Evolutionary conservation across 2,888 invertebrate genomes (phyloP), one percentile per base, ranked within the genome.

Genomic region (Tetragnatha montana): DNA sequence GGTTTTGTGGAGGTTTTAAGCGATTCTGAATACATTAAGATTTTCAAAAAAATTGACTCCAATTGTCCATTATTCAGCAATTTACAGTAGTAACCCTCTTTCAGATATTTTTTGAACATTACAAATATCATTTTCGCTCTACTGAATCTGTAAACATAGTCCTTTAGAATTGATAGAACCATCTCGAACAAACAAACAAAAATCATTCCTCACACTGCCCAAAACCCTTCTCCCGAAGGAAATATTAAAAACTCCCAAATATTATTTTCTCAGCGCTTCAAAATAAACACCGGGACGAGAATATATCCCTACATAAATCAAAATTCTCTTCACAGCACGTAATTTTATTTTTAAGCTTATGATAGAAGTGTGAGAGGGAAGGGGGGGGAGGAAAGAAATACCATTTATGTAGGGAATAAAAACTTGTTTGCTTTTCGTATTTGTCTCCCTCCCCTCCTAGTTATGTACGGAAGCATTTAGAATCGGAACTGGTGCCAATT

Each of bases 381-480:
- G 12, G 60, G 60, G 60, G 12, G 60, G 8, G 17, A 22, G 35
- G 60, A 22, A 60, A 21, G 78, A 1, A 3, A 12, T 21, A 4
- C 14, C 60, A 78, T 78, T 78, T 78, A 22, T 82, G 22, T 49
- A 78, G 50, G 22, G 21, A 84, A 78, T 70, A 76, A 50, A 84
- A 84, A 84, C 69, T 75, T 82, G 82, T 82, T 81, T 81, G 70
- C 82, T 82, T 74, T 82, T 73, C 35, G n/a, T 51, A 70, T 78
- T 85, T 71, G 47, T 47, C 49, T n/a, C 19, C 81, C 22, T 47
- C n/a, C 50, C 47, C 22, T 35, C 35, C 73, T 60, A 68, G 75
- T 81, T 73, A 81, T 87, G 50, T 47, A 81, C 69, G 81, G 75
- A 49, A 74, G 80, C 78, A 73, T 88, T 88, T 80, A 87, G 70